Conservation (phyloP, 2,113 vertebrate genomes). For the Cnemophilus loriae region DNA sequence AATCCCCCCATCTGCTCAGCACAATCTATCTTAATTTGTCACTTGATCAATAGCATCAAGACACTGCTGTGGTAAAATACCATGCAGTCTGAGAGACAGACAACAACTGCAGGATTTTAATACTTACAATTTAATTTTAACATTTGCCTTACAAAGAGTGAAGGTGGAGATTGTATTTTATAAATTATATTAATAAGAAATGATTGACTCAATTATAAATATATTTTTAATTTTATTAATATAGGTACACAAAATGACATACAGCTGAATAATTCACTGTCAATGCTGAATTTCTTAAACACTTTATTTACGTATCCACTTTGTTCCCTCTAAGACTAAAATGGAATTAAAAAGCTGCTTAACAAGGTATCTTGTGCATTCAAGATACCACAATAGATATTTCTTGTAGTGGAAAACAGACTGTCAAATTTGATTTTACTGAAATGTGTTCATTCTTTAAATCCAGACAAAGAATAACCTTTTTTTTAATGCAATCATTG, state of each 20-base stretch:
- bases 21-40: background rate
- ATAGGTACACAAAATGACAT: background rate
- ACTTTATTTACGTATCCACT: background rate
- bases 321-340: background rate
- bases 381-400: background rate
- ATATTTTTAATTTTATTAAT: background rate
- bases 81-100: background rate
- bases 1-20: background rate
- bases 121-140: slow-evolving; percentile 31
- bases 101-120: background rate
- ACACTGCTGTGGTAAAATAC: background rate
- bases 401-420: background rate
- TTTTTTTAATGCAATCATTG: background rate
- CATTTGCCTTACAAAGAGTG: background rate
- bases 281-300: background rate
- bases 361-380: background rate
- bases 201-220: background rate
- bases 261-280: background rate
- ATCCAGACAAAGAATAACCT: background rate
- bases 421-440: background rate
- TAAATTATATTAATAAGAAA: background rate
- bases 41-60: background rate
- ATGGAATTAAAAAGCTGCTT: background rate
- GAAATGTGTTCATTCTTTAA: background rate
- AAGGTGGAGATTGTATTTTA: background rate